Base-by-base conservation (phyloP, 2,888 invertebrate genomes). In the Cephus rjabovi region DNA sequence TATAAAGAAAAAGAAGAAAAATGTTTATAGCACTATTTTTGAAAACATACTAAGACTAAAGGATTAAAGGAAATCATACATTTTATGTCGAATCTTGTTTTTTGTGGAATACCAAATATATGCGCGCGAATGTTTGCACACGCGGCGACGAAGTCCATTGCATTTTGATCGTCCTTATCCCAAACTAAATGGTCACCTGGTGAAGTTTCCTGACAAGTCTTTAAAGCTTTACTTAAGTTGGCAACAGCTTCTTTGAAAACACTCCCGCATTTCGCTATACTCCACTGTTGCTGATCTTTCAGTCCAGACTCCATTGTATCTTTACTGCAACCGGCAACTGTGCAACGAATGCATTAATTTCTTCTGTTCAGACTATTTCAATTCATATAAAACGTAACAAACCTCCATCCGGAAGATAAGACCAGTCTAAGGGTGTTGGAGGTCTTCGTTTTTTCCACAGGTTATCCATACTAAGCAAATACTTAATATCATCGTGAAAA, bases 131-230 rank as follows among this genome's bases (percentile, higher is more conserved):
- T 95, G 91, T 99, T 99, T 0, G 99, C 96, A 91, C 98, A 97
- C 0, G 98, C 95, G 0, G 98, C 96, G 1, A 99, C 99, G 92
- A 99, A 99, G 92, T 99, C 96, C 97, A 99, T 97, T 0, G 96
- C 96, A 79, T 94, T 93, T 87, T 95, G 95, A 88, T 99, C 98
- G 91, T 99, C 99, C 93, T 99, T 99, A 91, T 99, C 99, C 99
- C 99, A 99, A 77, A 97, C 95, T 12, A 99, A 93, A 89, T 95
- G 95, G 86, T 95, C 95, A 2, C 93, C 94, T 1, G 91, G 93
- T 0, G 93, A 90, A 56, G 94, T 90, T 80, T 87, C 83, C 80
- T 89, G 87, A 15, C 85, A 92, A 30, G 93, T 92, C 74, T 92
- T 91, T 77, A 96, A 92, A 3, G 94, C 93, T 73, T 92, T 91